phyloP scores from a whole-genome alignment of 1,140 invertebrate genomes.

The Drosophila malerkotliana region DNA sequence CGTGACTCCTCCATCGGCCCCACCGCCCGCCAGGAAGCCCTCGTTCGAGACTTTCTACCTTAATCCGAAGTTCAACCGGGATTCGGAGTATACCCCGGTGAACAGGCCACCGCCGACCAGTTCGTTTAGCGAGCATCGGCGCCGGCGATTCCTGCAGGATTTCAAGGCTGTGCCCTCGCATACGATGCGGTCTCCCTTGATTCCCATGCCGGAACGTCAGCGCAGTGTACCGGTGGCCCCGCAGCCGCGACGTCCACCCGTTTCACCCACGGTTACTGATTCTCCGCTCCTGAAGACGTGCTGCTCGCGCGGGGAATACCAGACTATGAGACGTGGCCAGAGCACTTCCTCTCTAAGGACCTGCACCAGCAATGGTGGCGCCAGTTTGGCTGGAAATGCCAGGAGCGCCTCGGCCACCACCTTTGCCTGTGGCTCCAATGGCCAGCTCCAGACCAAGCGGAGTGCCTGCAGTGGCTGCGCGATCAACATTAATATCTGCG shows the following conservation, averaged over 20 bases:
- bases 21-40: neutral
- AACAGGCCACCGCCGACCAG: neutral
- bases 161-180: conserved; percentile 9
- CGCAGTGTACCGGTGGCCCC: conserved; percentile 17
- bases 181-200: neutral
- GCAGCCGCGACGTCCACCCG: conserved; percentile 4
- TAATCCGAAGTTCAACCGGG: conserved; percentile 55
- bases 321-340: conserved; percentile 14
- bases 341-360: conserved; percentile 21
- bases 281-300: conserved; percentile 38
- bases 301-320: conserved; percentile 38
- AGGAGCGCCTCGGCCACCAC: conserved; percentile 9
- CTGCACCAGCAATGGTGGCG: neutral
- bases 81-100: neutral
- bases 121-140: conserved; percentile 36
- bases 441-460: conserved; percentile 1
- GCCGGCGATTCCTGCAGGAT: conserved; percentile 49
- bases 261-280: conserved; percentile 9
- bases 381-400: neutral
- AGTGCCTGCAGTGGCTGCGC: conserved; percentile 56
- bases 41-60: conserved; percentile 67
- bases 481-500: conserved; percentile 71
- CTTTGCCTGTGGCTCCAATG: conserved; percentile 12
- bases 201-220: neutral
- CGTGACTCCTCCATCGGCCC: neutral